A percentile compares a stretch with the other conserved stretches of the same genome.
These are phyloP conservation scores for Lamellibrachia satsuma DNA, from an alignment of 2,888 invertebrate species.

Conservation along the genomic window DNA sequence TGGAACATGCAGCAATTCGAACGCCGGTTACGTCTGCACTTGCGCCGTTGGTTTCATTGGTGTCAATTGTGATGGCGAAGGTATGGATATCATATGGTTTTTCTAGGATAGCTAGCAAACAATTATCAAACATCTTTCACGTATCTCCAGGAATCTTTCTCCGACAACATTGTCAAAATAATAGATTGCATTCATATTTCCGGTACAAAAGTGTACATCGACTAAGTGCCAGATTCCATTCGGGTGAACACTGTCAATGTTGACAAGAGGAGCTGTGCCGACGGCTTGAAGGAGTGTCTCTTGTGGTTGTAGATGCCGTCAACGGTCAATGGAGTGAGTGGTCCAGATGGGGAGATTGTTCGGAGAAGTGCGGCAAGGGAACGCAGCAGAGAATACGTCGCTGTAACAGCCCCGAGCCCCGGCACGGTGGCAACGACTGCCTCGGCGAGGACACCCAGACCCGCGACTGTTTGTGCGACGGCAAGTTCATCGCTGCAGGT, in stretches of 20 bases:
- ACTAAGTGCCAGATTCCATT: not conserved
- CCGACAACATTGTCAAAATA: not conserved
- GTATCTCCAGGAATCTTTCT: not conserved
- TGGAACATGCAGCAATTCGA: conserved; percentile 7
- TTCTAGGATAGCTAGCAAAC: not conserved
- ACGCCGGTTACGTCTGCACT: conserved; percentile 7
- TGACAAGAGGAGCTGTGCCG: not conserved
- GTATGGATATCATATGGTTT: not conserved
- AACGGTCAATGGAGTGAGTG: conserved; percentile 13
- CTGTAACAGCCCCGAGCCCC: not conserved
- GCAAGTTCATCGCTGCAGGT: conserved; percentile 23
- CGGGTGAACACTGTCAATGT: not conserved
- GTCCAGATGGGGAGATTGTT: conserved; percentile 26
- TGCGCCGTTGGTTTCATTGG: conserved; percentile 20
- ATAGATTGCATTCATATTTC: not conserved
- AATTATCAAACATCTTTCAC: not conserved
- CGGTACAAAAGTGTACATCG: not conserved
- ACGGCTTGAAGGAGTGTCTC: not conserved
- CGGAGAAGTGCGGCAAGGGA: conserved; percentile 20
- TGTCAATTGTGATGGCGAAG: not conserved
- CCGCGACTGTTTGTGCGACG: conserved; percentile 19
- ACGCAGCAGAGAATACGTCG: conserved; percentile 4
- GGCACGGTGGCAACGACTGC: not conserved
- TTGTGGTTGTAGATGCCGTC: not conserved
- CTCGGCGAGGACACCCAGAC: not conserved